Evolutionary conservation across 2,797 vertebrate species (phyloP), one percentile per base, ranked within the genome.

Genomic region (Adrianichthys oophorus): DNA sequence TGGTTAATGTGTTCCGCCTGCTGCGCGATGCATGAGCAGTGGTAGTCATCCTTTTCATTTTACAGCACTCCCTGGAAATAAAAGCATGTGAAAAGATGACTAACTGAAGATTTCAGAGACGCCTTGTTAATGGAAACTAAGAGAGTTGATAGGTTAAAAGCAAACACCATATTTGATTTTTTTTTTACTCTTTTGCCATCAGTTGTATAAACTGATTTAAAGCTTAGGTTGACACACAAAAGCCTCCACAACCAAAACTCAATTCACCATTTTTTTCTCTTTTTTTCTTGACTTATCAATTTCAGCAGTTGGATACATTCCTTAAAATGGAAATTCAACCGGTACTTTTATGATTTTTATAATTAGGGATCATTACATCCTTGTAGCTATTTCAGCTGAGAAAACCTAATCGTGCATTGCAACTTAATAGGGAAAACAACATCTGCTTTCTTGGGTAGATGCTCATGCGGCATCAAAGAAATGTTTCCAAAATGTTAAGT

Each of bases 11-110:
- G 65, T 63, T 81, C 50, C 10, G 67, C 79, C 78, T 70, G 68
- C 72, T 70, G 77, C 4, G 46, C n/a, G 1, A 76, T 77, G 65
- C 64, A 56, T 78, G 79, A 77, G 55, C 58, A 43, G 48, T 14
- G 46, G 57, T 70, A 72, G 72, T 79, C 78, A 74, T 82, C 78
- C 72, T 69, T 79, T 63, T 84, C 60, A 82, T 84, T 87, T 80
- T 76, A 80, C 56, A 56, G 66, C 52, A 59, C 59, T 59, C 72
- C 73, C 65, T 83, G 78, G 70, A 76, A 73, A 61, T 62, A 56
- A 59, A 60, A 26, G 68, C 67, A 52, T 68, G 72, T 15, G 12
- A 70, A 66, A 37, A 52, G 68, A 78, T 65, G 58, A 78, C 64
- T 64, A 57, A 59, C 57, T 52, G 37, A 61, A 19, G 19, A 37